Conservation (phyloP, 1,140 invertebrate genomes). For the Galleria mellonella region DNA sequence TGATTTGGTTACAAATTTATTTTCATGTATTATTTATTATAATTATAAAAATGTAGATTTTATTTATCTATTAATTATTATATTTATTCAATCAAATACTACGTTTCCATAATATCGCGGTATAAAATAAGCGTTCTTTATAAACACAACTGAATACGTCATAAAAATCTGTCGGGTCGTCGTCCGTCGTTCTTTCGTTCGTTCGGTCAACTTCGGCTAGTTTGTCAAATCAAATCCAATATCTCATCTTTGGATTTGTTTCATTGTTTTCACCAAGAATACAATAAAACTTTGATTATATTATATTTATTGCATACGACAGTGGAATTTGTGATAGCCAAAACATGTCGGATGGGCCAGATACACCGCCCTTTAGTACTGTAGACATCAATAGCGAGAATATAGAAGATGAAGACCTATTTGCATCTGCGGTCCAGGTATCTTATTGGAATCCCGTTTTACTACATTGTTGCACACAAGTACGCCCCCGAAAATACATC, state of each 20-base stretch:
- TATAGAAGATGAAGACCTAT: conserved; percentile 85
- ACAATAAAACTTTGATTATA: conserved; percentile 14
- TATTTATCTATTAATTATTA: no score
- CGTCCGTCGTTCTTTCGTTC: no score
- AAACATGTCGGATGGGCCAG: conserved; percentile 79
- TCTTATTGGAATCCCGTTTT: conserved; percentile 59
- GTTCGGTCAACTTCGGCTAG: no score
- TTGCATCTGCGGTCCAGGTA: conserved; percentile 86
- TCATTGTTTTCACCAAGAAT: conserved; percentile 33
- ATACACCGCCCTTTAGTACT: conserved; percentile 82
- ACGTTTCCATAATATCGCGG: no score
- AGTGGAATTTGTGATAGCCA: conserved; percentile 2
- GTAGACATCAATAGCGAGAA: conserved; percentile 81
- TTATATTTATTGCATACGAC: conserved; percentile 3
- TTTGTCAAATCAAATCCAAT: conserved; percentile 18
- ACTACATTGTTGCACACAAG: conserved; percentile 23
- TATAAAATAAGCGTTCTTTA: no score
- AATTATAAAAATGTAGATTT: no score
- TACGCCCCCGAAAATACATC: conserved; percentile 31
- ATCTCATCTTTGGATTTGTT: conserved; percentile 35
- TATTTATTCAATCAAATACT: no score
- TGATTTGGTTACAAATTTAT: no score
- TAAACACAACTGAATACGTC: conserved; percentile 1
- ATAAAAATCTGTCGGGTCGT: not conserved
- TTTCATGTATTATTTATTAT: no score